Percentiles rank a stretch among this genome's conserved stretches.
These are phyloP conservation scores for Tonatia bakeri DNA, from an alignment of 2,113 vertebrate species.

Conservation along the genomic window DNA sequence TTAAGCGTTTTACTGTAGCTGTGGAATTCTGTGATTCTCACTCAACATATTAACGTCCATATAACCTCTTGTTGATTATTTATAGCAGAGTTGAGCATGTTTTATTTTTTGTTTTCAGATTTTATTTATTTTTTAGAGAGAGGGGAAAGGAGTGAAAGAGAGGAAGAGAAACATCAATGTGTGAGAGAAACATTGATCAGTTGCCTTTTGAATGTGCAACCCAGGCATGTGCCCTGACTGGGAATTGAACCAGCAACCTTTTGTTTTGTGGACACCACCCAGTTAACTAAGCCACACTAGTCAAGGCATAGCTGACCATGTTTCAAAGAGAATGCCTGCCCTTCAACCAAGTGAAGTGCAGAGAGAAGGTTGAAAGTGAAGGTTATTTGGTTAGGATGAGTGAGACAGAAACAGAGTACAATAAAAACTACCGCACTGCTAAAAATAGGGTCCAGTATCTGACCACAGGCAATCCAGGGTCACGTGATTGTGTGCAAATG, in stretches of 20 bases:
- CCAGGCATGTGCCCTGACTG: too few species aligned
- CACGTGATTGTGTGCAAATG: neutral
- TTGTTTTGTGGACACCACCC: too few species aligned
- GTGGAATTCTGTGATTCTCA: neutral
- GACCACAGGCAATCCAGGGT: neutral
- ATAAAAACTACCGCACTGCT: neutral
- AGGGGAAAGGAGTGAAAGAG: too few species aligned
- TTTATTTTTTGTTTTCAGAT: neutral
- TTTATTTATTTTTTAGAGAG: too few species aligned
- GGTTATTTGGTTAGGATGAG: neutral
- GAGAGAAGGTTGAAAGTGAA: neutral
- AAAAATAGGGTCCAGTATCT: neutral
- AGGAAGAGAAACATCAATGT: too few species aligned
- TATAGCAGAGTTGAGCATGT: neutral
- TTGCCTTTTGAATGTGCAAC: too few species aligned
- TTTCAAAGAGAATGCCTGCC: neutral
- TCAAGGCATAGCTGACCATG: too few species aligned
- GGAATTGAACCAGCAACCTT: too few species aligned
- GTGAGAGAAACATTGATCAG: too few species aligned
- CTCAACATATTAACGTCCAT: neutral
- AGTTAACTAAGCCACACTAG: too few species aligned
- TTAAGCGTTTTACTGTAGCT: neutral
- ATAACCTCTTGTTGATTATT: neutral
- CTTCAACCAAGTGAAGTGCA: neutral
- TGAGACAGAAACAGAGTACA: neutral